These are phyloP conservation scores for Spea hammondii DNA, from an alignment of 2,797 vertebrate genomes.

Conservation along the genomic window DNA sequence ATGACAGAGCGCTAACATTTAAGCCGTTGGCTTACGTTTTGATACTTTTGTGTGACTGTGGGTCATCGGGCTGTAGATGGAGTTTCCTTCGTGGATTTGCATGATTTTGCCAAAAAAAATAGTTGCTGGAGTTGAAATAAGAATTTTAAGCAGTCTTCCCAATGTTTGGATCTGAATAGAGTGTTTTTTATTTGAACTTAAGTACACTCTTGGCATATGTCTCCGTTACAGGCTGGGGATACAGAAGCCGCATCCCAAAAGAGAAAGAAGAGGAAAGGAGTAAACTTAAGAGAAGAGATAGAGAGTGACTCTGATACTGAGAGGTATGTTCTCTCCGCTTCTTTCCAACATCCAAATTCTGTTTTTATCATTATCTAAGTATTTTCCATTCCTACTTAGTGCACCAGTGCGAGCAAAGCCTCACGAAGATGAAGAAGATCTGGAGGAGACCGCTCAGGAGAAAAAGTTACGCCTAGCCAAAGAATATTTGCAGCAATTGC, in stretches of 20 bases:
- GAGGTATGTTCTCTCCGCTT: neutral
- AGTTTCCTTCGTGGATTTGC: too few species aligned
- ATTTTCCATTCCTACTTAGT: neutral
- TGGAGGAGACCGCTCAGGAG: slow-evolving; percentile 86
- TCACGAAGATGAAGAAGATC: slow-evolving; percentile 66
- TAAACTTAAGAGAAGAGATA: slow-evolving; percentile 36
- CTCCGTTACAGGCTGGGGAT: slow-evolving; percentile 3
- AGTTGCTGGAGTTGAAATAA: neutral
- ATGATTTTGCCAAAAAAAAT: too few species aligned
- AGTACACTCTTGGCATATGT: too few species aligned
- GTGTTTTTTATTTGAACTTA: too few species aligned
- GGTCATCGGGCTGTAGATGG: too few species aligned
- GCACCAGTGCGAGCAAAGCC: slow-evolving; percentile 39
- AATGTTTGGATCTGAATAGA: too few species aligned
- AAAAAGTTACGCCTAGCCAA: slow-evolving; percentile 90
- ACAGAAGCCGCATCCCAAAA: neutral
- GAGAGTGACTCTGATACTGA: slow-evolving; percentile 46
- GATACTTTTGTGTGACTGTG: too few species aligned
- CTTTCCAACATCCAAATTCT: too few species aligned
- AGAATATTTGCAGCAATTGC: slow-evolving; percentile 82
- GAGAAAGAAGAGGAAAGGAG: slow-evolving; percentile 8
- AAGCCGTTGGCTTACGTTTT: too few species aligned
- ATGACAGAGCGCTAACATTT: too few species aligned
- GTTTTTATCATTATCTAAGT: neutral
- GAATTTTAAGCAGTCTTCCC: neutral